Base-by-base conservation (phyloP, 2,113 vertebrate genomes). In the Diphyllodes magnificus region DNA sequence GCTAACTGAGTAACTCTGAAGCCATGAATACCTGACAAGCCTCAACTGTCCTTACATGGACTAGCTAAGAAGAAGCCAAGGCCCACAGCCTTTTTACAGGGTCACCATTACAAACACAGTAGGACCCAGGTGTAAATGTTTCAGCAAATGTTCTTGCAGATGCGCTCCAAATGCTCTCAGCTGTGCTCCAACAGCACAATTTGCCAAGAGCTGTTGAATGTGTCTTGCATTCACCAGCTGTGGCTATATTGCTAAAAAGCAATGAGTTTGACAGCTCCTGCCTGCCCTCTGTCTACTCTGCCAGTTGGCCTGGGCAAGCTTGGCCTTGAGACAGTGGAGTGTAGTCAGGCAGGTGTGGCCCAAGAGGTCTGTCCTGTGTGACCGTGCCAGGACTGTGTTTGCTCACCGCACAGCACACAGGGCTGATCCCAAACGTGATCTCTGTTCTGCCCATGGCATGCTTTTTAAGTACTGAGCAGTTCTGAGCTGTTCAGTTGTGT, bases 71-170 rank as follows among this genome's bases (percentile, higher is more conserved):
- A 85, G 44, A 86, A 91, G 20, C 44, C 25, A 68, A 92, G 68
- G 25, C 77, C 69, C 49, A 45, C 33, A 94, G 82, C 30, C 53
- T 88, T 93, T 92, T 93, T 75, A 93, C 76, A 25, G 69, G 92
- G 82, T 95, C 89, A 86, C 81, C 17, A 1, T 86, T 90, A 42
- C 76, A 78, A 93, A 94, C 86, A 47, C 66, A 70, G 92, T 64
- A 81, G 90, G 91, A 81, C 39, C 91, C 95, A 96, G 95, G 92
- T 97, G 83, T 95, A 78, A 94, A 72, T 2, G 1, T 80, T 94
- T 88, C 88, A 93, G 91, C 88, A 96, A 97, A 96, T 84, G 91
- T 37, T 90, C 94, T 65, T 92, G 80, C 96, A 94, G 94, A 97
- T 96, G 95, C 50, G 0, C 86, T 97, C 94, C 95, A 97, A 97